These are phyloP conservation scores for Cygnus buccinator DNA, from an alignment of 2,113 vertebrate genomes.

Conservation along the genomic window DNA sequence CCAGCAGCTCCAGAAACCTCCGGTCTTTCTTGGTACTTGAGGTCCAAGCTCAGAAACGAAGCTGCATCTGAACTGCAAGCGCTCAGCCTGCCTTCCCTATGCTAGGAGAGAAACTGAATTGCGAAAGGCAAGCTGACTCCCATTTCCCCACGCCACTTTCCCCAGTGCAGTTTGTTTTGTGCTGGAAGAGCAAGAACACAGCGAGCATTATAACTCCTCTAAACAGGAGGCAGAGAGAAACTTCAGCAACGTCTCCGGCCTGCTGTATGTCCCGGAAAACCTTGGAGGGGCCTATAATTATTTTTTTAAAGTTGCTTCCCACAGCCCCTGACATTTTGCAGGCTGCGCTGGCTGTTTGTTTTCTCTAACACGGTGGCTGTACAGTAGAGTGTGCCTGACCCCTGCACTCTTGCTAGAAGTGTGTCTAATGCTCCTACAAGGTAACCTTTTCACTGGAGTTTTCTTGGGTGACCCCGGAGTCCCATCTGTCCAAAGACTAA, in stretches of 20 bases:
- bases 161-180: neutral
- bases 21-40: neutral
- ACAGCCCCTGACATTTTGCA: conserved; percentile 4
- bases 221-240: neutral
- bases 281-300: neutral
- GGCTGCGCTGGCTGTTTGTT: conserved; percentile 43
- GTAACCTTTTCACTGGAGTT: conserved; percentile 43
- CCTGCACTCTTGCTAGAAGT: neutral
- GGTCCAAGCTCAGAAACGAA: neutral
- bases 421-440: conserved; percentile 24
- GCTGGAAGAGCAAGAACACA: neutral
- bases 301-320: conserved; percentile 55
- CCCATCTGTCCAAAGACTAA: conserved; percentile 47
- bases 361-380: conserved; percentile 17
- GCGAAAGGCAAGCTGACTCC: neutral
- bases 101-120: neutral
- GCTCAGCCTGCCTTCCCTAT: rapidly evolving
- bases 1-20: neutral
- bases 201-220: neutral
- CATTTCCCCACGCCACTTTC: rapidly evolving
- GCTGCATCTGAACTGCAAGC: rapidly evolving
- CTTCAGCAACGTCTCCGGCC: neutral
- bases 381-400: conserved; percentile 18
- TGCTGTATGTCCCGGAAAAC: neutral
- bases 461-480: conserved; percentile 14